A percentile compares a stretch with the other conserved stretches of the same genome.
Evolutionary conservation across 2,888 invertebrate species (phyloP).

Genomic region (Tenthredo distinguenda): DNA sequence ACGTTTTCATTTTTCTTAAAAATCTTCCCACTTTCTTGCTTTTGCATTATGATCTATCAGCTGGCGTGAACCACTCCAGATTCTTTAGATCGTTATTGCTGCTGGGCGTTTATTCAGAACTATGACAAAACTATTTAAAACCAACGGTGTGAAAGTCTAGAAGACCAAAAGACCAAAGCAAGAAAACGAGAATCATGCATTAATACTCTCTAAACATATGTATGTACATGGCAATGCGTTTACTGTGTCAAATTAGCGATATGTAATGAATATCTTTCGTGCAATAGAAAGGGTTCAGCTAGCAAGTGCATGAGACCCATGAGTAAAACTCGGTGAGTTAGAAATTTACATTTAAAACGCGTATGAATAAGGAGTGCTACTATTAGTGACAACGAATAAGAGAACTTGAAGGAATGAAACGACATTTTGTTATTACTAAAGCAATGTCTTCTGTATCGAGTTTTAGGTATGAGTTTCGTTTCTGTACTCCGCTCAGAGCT

Average conservation of each 20-base stretch:
- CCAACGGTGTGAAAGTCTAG: background rate
- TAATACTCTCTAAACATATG: background rate
- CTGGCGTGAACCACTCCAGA: conserved; percentile 37
- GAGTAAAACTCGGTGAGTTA: background rate
- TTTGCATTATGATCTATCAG: conserved; percentile 47
- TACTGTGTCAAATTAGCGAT: background rate
- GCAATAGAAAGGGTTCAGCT: background rate
- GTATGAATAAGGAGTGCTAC: background rate
- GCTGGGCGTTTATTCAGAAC: conserved; percentile 20
- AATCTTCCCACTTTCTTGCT: conserved; percentile 52
- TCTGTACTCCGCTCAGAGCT: background rate
- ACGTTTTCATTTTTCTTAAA: conserved; percentile 45
- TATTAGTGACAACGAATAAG: background rate
- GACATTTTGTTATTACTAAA: background rate
- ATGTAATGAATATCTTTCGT: background rate
- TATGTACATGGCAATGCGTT: background rate
- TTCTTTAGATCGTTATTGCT: conserved; percentile 32
- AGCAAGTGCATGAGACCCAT: background rate
- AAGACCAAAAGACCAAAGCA: conserved; percentile 48
- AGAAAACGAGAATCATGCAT: conserved; percentile 50
- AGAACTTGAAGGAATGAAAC: background rate
- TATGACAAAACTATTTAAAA: conserved; percentile 19
- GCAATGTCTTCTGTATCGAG: background rate
- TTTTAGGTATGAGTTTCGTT: background rate
- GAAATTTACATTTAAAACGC: background rate